A percentile compares a stretch with the other conserved stretches of the same genome.
Conservation (phyloP, 2,113 vertebrate species). For the Oriolus oriolus region DNA sequence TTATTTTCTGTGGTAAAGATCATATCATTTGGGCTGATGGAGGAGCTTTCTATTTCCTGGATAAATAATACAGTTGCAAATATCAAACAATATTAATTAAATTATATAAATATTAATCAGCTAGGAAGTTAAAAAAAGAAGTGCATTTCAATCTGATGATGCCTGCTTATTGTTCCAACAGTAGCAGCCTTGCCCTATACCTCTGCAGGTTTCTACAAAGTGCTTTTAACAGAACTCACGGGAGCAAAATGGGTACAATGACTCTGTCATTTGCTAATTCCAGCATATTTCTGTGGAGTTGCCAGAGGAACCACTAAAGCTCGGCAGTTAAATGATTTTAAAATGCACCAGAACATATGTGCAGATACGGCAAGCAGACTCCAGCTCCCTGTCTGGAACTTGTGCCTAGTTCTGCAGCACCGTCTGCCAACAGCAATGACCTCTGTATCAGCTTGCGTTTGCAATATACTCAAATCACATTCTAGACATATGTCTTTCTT, state of each 20-base stretch:
- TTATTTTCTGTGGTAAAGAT: slow-evolving; percentile 33
- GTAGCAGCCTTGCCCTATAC: neutral
- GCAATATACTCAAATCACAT: slow-evolving; percentile 18
- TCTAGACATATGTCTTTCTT: slow-evolving; percentile 57
- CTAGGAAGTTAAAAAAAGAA: slow-evolving; percentile 39
- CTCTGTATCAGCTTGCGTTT: slow-evolving; percentile 37
- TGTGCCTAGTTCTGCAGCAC: slow-evolving; percentile 27
- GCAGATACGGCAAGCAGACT: neutral
- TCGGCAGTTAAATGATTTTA: slow-evolving; percentile 14
- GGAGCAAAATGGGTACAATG: neutral
- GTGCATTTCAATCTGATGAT: neutral
- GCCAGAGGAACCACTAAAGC: slow-evolving; percentile 45
- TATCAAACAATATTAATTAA: slow-evolving; percentile 15
- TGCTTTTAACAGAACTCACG: neutral
- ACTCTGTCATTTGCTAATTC: slow-evolving; percentile 38
- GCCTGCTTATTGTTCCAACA: neutral
- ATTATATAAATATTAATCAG: slow-evolving; percentile 52
- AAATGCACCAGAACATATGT: slow-evolving; percentile 38
- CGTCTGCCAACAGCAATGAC: slow-evolving; percentile 53
- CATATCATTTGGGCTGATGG: slow-evolving; percentile 16
- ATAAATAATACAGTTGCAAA: slow-evolving; percentile 23
- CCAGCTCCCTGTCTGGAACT: slow-evolving; percentile 33
- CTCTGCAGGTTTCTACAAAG: neutral
- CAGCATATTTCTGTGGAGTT: neutral
- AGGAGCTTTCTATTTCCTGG: slow-evolving; percentile 10